Percentiles rank a stretch among this genome's conserved stretches.
These are phyloP conservation scores for Triplophysa tibetana DNA, from an alignment of 2,113 vertebrate species.

Conservation along the genomic window DNA sequence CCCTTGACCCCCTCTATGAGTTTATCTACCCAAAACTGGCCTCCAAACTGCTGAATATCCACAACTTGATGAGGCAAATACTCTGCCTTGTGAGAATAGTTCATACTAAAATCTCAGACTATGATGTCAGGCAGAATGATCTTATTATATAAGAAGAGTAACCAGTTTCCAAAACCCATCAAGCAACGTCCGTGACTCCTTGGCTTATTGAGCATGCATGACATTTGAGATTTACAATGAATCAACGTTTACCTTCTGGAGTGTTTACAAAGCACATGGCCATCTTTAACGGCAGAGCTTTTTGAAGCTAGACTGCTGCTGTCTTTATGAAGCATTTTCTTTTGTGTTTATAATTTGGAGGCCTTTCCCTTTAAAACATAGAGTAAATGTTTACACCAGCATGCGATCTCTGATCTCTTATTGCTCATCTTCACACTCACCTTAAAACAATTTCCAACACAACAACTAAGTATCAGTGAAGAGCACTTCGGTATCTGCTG, in stretches of 20 bases:
- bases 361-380: conserved; percentile 21
- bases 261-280: no score
- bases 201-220: no score
- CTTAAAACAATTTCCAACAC: conserved; percentile 14
- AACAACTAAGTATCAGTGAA: conserved; percentile 3
- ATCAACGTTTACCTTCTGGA: not conserved
- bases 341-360: no score
- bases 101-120: not conserved
- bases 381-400: not conserved
- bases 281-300: no score
- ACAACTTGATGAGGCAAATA: conserved; percentile 34
- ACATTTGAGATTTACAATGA: not conserved
- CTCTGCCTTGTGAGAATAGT: not conserved
- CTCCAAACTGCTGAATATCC: conserved; percentile 54
- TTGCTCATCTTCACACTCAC: conserved; percentile 29
- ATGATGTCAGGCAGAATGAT: not conserved
- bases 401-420: conserved; percentile 30
- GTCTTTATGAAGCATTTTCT: no score
- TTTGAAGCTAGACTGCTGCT: no score
- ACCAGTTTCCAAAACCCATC: no score
- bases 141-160: not conserved
- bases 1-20: conserved; percentile 52
- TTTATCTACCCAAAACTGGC: conserved; percentile 49
- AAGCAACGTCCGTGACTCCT: no score
- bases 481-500: no score